Conservation (phyloP, 2,113 vertebrate genomes). For the Odobenus rosmarus region DNA sequence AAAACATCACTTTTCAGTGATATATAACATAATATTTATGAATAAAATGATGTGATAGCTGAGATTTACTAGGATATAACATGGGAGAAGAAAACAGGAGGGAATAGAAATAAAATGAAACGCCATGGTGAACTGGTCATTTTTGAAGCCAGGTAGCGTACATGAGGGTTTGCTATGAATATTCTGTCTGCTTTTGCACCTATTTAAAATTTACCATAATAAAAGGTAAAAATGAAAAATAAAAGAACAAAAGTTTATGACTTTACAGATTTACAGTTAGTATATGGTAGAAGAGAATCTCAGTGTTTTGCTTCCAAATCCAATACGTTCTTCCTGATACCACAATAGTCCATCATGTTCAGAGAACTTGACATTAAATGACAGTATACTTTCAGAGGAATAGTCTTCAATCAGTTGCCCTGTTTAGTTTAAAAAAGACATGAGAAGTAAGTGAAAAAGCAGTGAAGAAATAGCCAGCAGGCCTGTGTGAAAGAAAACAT, state of each 20-base stretch:
- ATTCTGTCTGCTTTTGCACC: neutral
- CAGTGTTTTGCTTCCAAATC: neutral
- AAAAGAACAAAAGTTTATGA: neutral
- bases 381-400: neutral
- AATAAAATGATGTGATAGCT: neutral
- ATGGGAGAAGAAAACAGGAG: neutral
- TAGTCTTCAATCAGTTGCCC: neutral
- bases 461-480: neutral
- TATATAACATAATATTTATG: neutral
- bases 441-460: neutral
- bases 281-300: neutral
- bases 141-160: neutral
- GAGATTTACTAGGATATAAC: neutral
- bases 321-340: neutral
- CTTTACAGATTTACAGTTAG: neutral
- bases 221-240: neutral
- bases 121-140: neutral
- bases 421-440: neutral
- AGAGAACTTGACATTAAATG: slow-evolving; percentile 24
- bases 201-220: neutral
- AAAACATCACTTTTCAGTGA: neutral
- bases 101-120: neutral
- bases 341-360: neutral
- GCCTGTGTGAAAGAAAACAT: neutral
- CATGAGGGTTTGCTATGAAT: neutral